A percentile compares a stretch with the other conserved stretches of the same genome.
These are phyloP conservation scores for Psilopogon haemacephalus DNA, from an alignment of 2,113 vertebrate genomes.

Conservation along the genomic window DNA sequence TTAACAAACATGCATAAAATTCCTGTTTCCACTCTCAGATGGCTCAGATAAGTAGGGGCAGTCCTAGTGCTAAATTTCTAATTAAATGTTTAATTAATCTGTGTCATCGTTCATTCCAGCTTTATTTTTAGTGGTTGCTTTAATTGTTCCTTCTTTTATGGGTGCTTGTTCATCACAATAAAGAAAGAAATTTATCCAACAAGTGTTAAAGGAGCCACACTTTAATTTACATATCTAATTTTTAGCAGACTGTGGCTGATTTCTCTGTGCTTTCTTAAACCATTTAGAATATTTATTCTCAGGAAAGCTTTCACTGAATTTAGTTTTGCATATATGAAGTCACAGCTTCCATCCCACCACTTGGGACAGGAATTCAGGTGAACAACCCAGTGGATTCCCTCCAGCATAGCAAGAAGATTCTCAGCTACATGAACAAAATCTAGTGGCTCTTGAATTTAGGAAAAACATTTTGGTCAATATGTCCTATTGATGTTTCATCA, in stretches of 20 bases:
- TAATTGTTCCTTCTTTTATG: neutral
- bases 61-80: neutral
- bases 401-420: neutral
- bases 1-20: neutral
- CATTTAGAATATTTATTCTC: neutral
- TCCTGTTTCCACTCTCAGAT: neutral
- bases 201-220: neutral
- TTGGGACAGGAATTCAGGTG: neutral
- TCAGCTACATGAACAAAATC: neutral
- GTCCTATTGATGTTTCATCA: too few relatives aligned
- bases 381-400: neutral
- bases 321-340: neutral
- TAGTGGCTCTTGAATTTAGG: neutral
- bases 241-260: neutral
- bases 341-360: neutral
- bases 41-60: neutral
- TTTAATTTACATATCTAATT: neutral
- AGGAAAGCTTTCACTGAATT: neutral
- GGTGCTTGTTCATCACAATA: neutral
- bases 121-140: neutral
- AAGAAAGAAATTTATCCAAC: neutral
- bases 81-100: neutral
- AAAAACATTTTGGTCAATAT: neutral
- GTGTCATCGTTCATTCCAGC: neutral
- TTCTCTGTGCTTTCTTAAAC: neutral